Base-by-base conservation (phyloP, 2,888 invertebrate genomes). In the Drosophila maculinotata region DNA sequence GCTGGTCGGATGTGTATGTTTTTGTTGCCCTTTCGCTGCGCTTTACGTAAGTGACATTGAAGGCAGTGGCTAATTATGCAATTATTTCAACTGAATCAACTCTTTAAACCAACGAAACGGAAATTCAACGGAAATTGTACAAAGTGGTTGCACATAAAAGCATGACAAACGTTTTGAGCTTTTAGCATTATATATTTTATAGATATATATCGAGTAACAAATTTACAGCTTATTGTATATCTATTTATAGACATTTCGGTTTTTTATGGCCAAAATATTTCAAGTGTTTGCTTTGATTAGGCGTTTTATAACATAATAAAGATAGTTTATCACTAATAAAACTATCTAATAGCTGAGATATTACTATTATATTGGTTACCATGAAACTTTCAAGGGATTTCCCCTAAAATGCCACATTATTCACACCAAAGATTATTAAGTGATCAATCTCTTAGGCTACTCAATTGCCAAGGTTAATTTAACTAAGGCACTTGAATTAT, bases 61-160 rank as follows among this genome's bases (percentile, higher is more conserved):
- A 52, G 53, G 54, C 65, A 71, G 56, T 31, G 52, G 49, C 69
- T 81, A 84, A 85, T 79, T 82, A 75, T 85, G 82, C 85, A 81
- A 80, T 81, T 85, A 84, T 56, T 56, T 64, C 49, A 56, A 52
- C 38, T 56, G 23, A 59, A 54, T 30, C 23, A 12, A 52, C 35
- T 42, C 45, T 25, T 25, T 26, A 66, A 54, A 23, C 59, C 35
- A 59, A 42, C 54, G 45, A 17, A 68, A 64, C 54, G 45, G 23
- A 68, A 64, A 49, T 23, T 48, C 39, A 44, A 30, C 39, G 42
- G 47, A 67, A 59, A 63, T 30, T 47, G 15, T n/a, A 28, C 23
- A 47, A 54, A 38, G 17, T 39, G 15, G 42, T 31, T 48, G 42
- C 35, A 28, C n/a, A 59, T 8, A 39, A 52, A 48, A 47, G 10